Evolutionary conservation across 64 coral and sea anemone species (phyloP), one percentile per base, ranked within the genome.

Genomic region (Acropora tenuis): DNA sequence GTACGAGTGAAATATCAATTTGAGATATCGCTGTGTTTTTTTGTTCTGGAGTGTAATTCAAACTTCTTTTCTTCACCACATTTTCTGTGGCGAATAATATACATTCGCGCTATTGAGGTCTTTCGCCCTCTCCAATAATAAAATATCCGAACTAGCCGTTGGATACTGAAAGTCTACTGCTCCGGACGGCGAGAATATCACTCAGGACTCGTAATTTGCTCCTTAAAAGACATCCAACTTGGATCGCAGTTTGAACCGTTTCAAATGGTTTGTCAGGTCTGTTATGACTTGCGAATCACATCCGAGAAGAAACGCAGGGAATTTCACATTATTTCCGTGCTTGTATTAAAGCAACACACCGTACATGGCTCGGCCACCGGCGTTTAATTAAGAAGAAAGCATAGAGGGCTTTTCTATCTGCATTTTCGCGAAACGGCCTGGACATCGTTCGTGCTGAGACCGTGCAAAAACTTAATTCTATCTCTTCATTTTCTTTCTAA

Each of bases 331-430:
- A 17, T 6, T 50, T 50, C 30, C 30, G 6, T 92, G 50, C 85
- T 98, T 98, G 78, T n/a, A n/a, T n/a, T 79, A 98, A 40, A 98
- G 76, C 12, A 96, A 91, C 40, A 86, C 48, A 48, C 96, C 97
- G 80, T 96, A 98, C 8, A 98, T 79, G 77, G 92, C 88, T 41
- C 97, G 94, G 2, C 97, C 97, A 47, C 88, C 88, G 10, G 89
- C 88, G 76, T 96, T n/a, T n/a, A n/a, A n/a, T 98, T 46, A 98
- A 87, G 19, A 98, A 96, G 88, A 98, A 91, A 53, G 86, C 67
- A 40, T 98, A 98, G 84, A 98, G 90, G 0, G 94, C 57, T 79
- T 90, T 93, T 20, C 87, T 78, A 46, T 76, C 84, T 5, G 43
- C 11, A 65, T 98, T 91, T 30, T 90, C 69, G 16, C 96, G 91